Base-by-base conservation (phyloP, 2,797 vertebrate species). In the Iguana delicatissima region DNA sequence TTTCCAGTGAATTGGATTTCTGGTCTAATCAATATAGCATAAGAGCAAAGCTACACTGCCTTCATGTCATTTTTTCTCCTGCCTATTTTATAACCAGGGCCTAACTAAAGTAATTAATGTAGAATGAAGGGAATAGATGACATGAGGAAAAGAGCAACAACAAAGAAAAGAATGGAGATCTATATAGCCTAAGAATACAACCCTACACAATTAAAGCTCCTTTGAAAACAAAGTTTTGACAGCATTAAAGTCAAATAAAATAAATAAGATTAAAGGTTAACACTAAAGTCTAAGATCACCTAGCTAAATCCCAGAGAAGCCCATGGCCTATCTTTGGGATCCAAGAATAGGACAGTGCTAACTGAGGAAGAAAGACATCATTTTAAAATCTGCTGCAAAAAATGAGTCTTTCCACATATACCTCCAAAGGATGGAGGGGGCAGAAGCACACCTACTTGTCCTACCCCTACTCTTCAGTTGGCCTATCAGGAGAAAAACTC, bases 1-100 rank as follows among this genome's bases (percentile, higher is more conserved):
- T n/a, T 91, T 59, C n/a, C 0, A 0, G 64, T 46, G n/a, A 90
- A 92, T 84, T 90, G 57, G 72, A 85, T 91, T 94, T 93, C 86
- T 87, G 83, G 73, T 12, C 1, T 9, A 69, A 74, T 93, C 86
- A 52, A 38, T 93, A 82, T 14, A 79, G 52, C 82, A 76, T 50
- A 62, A 81, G 76, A 80, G 32, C 18, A 92, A 74, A 88, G 32
- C 22, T 93, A 76, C 14, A 46, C 38, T 2, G 42, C 74, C 87
- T 82, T 90, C 57, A 55, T 10, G 4, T 82, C 1, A 87, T 84
- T 84, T 1, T 85, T 90, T 88, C 64, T 3, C 35, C 79, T 20
- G 32, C 12, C 67, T 92, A 12, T 83, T 92, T 89, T 85, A 26
- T 91, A 12, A 2, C 5, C 16, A 62, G 6, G 69, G 38, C 38